These are phyloP conservation scores for Geococcyx californianus DNA, from an alignment of 2,113 vertebrate species.

Conservation along the genomic window DNA sequence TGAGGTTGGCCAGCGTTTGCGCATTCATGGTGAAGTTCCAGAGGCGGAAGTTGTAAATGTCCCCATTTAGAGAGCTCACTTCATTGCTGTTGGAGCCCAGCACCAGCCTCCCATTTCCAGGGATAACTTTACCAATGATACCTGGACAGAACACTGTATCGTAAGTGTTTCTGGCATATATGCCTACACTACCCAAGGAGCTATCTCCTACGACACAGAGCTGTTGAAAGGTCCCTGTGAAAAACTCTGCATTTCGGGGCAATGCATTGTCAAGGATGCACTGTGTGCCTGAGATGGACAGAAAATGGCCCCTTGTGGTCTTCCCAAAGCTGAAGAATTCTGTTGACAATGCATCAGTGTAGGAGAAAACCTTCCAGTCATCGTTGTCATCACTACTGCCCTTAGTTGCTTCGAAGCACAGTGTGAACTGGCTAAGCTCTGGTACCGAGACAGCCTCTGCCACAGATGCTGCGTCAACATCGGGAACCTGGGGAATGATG, in stretches of 20 bases:
- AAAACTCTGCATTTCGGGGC: conserved; percentile 72
- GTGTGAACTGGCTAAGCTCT: conserved; percentile 81
- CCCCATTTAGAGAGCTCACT: conserved; percentile 78
- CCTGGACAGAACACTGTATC: conserved; percentile 60
- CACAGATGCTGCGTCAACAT: conserved; percentile 66
- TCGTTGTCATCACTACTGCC: conserved; percentile 56
- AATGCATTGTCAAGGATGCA: conserved; percentile 77
- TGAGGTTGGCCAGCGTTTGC: conserved; percentile 77
- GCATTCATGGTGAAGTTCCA: conserved; percentile 87
- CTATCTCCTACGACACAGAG: conserved; percentile 85
- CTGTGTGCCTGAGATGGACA: conserved; percentile 55
- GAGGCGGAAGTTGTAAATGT: conserved; percentile 93
- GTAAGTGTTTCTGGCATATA: conserved; percentile 74
- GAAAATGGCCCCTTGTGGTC: conserved; percentile 49
- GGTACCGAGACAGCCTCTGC: conserved; percentile 78
- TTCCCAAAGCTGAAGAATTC: conserved; percentile 79
- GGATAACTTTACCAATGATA: conserved; percentile 64
- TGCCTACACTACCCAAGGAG: conserved; percentile 56
- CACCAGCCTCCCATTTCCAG: conserved; percentile 75
- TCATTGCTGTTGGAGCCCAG: conserved; percentile 78
- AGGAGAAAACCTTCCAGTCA: conserved; percentile 86
- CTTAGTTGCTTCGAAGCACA: conserved; percentile 88
- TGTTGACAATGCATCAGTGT: conserved; percentile 40
- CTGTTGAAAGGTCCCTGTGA: conserved; percentile 76
- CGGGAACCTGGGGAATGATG: conserved; percentile 62